A percentile compares a stretch with the other conserved stretches of the same genome.
phyloP scores from a whole-genome alignment of 92 coral and sea anemone species.

The Palythoa grandiflora region DNA sequence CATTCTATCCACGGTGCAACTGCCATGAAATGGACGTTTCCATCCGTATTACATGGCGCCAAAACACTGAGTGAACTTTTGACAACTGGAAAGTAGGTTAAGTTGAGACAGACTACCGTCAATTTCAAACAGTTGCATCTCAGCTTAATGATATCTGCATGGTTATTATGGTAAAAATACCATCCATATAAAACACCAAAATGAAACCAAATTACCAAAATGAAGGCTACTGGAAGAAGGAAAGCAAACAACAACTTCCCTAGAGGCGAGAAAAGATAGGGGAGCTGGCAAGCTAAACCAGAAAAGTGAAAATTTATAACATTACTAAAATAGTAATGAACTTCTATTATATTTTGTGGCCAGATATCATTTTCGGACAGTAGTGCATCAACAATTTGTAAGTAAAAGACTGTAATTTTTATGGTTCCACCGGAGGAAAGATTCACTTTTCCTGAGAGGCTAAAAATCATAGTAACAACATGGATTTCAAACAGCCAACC shows the following conservation, averaged over 20 bases:
- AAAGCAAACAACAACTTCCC: constrained; percentile 64
- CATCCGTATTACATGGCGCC: constrained; percentile 67
- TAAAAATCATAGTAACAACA: constrained; percentile 61
- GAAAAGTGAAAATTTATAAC: constrained; percentile 77
- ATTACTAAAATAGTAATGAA: constrained; percentile 72
- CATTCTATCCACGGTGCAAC: constrained; percentile 84
- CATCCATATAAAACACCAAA: constrained; percentile 34
- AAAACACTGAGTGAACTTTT: constrained; percentile 69
- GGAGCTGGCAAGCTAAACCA: constrained; percentile 77
- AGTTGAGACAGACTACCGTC: constrained; percentile 67
- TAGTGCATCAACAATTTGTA: constrained; percentile 81
- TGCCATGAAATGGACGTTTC: constrained; percentile 47
- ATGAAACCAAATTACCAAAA: constrained; percentile 56
- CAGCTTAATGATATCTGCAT: constrained; percentile 23
- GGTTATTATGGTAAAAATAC: constrained; percentile 17
- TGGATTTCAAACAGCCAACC: constrained; percentile 71
- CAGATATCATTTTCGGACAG: constrained; percentile 71
- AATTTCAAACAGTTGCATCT: constrained; percentile 62
- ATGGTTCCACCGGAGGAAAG: constrained; percentile 45
- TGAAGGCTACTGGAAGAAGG: constrained; percentile 62
- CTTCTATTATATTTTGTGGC: constrained; percentile 62
- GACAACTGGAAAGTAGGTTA: constrained; percentile 84
- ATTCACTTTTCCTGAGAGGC: constrained; percentile 60
- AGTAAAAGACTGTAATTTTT: constrained; percentile 76
- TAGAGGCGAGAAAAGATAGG: constrained; percentile 71